Conservation (phyloP, 92 coral and sea anemone genomes). For the Palythoa grandiflora region DNA sequence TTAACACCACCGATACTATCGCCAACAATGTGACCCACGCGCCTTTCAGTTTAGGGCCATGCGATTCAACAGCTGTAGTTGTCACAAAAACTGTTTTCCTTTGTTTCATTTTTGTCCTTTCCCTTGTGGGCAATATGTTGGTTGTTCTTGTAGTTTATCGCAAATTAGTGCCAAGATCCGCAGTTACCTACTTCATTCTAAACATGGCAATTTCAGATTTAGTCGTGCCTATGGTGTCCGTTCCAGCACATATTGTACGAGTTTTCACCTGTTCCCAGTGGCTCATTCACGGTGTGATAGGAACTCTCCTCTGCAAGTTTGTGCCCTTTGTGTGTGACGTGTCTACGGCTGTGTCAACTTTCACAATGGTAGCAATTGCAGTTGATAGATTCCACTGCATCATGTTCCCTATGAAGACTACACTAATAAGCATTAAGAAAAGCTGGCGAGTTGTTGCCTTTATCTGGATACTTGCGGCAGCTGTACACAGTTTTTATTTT, state of each 20-base stretch:
- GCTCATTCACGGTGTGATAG: not conserved
- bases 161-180: conserved; percentile 16
- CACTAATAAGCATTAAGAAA: not conserved
- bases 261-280: conserved; percentile 19
- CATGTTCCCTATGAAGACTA: conserved; percentile 27
- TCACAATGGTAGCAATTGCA: conserved; percentile 32
- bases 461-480: conserved; percentile 13
- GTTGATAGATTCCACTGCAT: conserved; percentile 37
- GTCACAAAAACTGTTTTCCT: not conserved
- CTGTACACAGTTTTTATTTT: conserved; percentile 10
- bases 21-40: not conserved
- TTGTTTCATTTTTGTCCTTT: not conserved
- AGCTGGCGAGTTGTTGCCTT: not conserved
- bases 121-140: conserved; percentile 3
- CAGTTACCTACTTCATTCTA: conserved; percentile 1
- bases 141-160: not conserved
- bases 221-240: not conserved
- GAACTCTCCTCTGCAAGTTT: conserved; percentile 30
- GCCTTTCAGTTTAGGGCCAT: not conserved
- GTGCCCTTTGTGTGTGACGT: conserved; percentile 12
- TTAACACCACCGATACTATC: not conserved
- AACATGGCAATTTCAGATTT: conserved; percentile 35
- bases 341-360: conserved; percentile 22
- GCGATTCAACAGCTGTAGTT: not conserved
- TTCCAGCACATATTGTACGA: not conserved